A percentile compares a stretch with the other conserved stretches of the same genome.
Conservation (phyloP, 2,888 invertebrate genomes). For the Ganaspis brasiliensis region DNA sequence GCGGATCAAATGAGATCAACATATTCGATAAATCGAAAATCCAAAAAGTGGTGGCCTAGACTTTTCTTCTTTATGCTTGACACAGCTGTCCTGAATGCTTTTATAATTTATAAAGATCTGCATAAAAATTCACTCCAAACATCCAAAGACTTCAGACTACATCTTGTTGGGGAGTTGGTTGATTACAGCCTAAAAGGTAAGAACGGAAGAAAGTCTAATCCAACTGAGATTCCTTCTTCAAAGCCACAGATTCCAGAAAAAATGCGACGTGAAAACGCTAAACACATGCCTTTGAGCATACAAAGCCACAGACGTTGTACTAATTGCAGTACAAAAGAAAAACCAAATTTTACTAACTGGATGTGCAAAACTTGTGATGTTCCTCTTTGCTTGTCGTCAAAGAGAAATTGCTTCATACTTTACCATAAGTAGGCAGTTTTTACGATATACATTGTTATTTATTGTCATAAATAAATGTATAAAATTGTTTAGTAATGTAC, state of each 20-base stretch:
- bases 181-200: constrained; percentile 28
- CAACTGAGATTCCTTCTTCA: constrained; percentile 11
- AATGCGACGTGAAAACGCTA: constrained; percentile 18
- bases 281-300: constrained; percentile 32
- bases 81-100: constrained; percentile 44
- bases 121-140: too few species aligned
- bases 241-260: constrained; percentile 39
- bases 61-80: constrained; percentile 53
- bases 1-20: constrained; percentile 48
- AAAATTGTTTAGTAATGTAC: too few species aligned
- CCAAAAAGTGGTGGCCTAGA: constrained; percentile 53
- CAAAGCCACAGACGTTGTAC: constrained; percentile 30
- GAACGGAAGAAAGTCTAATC: constrained; percentile 41
- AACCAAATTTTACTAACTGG: constrained; percentile 41
- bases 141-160: constrained; percentile 29
- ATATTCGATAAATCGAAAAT: constrained; percentile 49
- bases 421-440: neutral
- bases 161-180: constrained; percentile 46
- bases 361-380: constrained; percentile 38
- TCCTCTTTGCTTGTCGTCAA: constrained; percentile 36
- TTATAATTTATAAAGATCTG: constrained; percentile 44
- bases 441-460: too few species aligned
- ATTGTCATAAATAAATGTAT: too few species aligned
- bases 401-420: constrained; percentile 19
- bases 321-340: constrained; percentile 43